Evolutionary conservation across 2,888 invertebrate species (phyloP), one percentile per base, ranked within the genome.

Genomic region (Pollenia griseotomentosa): DNA sequence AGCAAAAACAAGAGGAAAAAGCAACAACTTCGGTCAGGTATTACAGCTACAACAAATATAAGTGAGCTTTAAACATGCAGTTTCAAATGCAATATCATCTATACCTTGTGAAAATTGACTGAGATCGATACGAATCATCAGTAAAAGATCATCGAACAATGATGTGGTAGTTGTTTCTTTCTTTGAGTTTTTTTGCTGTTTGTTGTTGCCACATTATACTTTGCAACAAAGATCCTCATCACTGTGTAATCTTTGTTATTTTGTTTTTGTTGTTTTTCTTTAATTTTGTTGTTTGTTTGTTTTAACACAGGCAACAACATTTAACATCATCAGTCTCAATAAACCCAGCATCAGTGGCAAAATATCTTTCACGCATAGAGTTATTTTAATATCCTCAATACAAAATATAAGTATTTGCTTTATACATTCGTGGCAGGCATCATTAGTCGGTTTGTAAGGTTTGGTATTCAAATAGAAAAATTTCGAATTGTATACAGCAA

Each of bases 291-390:
- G 68, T 53, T 61, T 53, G 44, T 73, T 59, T 40, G 78, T 78
- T 80, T 83, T 57, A 71, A 63, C 74, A 44, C 79, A 68, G 2
- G 59, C 59, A 80, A 73, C 65, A 82, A 81, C 55, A 78, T 87
- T 83, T 87, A 84, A 84, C 84, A 84, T 84, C 84, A 84, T 84
- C 87, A 87, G 87, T 84, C 84, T 82, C 81, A 66, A 81, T 77
- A 87, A 87, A 87, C 61, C 75, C 80, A 86, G 87, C 87, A 84
- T 84, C 87, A 82, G 87, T 84, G 87, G 87, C 87, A 84, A 84
- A 87, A 84, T 84, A 87, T 81, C 84, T 87, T 87, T 87, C 81
- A 87, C 87, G 87, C 87, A 87, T 82, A 84, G 78, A 74, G 57
- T 70, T 83, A 75, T 86, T 77, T 71, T 75, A 83, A 83, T 83